Percentiles rank a stretch among this genome's conserved stretches.
Conservation (phyloP, 2,797 vertebrate genomes). For the Pygocentrus nattereri region DNA sequence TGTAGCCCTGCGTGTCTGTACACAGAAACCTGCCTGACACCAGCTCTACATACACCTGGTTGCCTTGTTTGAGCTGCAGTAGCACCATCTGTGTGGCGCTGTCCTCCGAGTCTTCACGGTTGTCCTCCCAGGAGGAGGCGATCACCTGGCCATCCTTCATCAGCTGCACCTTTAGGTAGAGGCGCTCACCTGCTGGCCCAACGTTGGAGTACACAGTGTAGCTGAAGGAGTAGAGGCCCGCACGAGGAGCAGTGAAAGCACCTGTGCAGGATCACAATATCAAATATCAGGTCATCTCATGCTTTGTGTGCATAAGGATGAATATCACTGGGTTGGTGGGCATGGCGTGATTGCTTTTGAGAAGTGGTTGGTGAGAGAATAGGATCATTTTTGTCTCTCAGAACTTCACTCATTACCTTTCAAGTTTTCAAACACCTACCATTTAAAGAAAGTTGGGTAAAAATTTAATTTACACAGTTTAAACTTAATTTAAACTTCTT, state of each 20-base stretch:
- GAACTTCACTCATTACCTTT: too few species aligned
- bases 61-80: conserved; percentile 66
- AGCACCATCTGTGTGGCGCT: conserved; percentile 69
- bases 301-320: neutral
- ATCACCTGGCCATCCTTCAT: conserved; percentile 61
- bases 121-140: conserved; percentile 75
- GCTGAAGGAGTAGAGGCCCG: conserved; percentile 76
- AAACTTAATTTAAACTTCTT: too few species aligned
- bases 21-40: conserved; percentile 72
- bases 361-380: neutral
- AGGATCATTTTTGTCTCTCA: too few species aligned
- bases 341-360: neutral
- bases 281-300: neutral
- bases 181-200: neutral
- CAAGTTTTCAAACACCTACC: neutral
- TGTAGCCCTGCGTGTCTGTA: conserved; percentile 56
- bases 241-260: conserved; percentile 70
- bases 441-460: neutral
- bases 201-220: conserved; percentile 70
- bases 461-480: too few species aligned
- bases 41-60: conserved; percentile 77
- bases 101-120: conserved; percentile 78
- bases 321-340: neutral
- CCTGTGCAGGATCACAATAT: conserved; percentile 63
- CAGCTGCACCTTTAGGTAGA: conserved; percentile 76